A percentile compares a stretch with the other conserved stretches of the same genome.
These are phyloP conservation scores for Kryptolebias marmoratus DNA, from an alignment of 2,113 vertebrate genomes.

Conservation along the genomic window DNA sequence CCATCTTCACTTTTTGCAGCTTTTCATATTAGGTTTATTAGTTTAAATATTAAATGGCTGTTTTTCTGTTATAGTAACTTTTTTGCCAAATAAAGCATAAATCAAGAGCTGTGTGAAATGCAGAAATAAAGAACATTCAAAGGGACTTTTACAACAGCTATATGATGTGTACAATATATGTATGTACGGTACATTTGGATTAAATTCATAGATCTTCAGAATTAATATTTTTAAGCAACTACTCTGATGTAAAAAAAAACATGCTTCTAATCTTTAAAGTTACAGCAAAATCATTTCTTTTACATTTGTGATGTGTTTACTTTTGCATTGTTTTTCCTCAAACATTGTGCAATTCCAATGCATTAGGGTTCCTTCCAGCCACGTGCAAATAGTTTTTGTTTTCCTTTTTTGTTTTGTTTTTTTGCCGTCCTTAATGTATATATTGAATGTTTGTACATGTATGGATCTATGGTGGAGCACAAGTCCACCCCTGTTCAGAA, in stretches of 20 bases:
- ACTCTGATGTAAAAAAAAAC: not conserved
- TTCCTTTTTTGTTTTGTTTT: slow-evolving; percentile 5
- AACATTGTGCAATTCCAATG: slow-evolving; percentile 14
- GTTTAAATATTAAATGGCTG: not conserved
- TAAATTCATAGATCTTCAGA: slow-evolving; percentile 11
- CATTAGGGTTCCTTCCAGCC: slow-evolving; percentile 18
- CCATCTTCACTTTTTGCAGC: not conserved
- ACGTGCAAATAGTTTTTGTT: slow-evolving; percentile 14
- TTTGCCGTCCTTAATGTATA: slow-evolving; percentile 41
- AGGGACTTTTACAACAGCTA: slow-evolving; percentile 20
- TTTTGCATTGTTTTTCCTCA: slow-evolving; percentile 24
- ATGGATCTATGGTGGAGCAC: slow-evolving; percentile 20
- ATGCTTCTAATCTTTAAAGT: slow-evolving; percentile 10
- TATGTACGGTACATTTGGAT: slow-evolving; percentile 17
- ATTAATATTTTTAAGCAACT: slow-evolving; percentile 15
- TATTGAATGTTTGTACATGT: slow-evolving; percentile 40
- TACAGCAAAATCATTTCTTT: not conserved
- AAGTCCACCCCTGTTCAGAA: slow-evolving; percentile 34
- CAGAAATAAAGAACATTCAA: slow-evolving; percentile 26
- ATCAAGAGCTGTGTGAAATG: slow-evolving; percentile 19
- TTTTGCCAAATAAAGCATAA: slow-evolving; percentile 2
- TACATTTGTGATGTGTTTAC: slow-evolving; percentile 24
- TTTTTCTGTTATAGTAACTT: not conserved
- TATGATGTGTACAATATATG: slow-evolving; percentile 11
- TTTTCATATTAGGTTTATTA: not conserved